Evolutionary conservation across 1,140 invertebrate genomes (phyloP).

Genomic region (Lasioglossum baleicum): DNA sequence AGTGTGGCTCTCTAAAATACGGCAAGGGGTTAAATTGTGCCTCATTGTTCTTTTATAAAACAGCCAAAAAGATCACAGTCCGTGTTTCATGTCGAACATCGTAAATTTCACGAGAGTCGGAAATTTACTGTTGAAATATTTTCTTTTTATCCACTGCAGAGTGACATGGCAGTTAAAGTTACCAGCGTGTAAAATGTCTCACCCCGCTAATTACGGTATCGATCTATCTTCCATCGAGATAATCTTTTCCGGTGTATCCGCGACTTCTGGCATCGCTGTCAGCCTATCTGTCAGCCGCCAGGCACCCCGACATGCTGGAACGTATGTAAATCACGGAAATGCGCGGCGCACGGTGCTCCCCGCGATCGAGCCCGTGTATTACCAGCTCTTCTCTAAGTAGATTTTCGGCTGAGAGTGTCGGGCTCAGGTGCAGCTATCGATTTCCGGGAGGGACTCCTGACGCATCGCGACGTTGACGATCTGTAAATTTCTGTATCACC

Average conservation of each 20-base stretch:
- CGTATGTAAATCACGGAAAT: conserved; percentile 57
- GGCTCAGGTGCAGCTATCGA: conserved; percentile 47
- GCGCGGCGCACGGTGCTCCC: conserved; percentile 3
- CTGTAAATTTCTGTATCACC: not conserved
- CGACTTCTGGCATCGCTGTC: conserved; percentile 43
- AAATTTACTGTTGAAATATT: too few species aligned
- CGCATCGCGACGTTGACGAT: not conserved
- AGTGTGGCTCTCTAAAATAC: too few species aligned
- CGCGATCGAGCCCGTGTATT: conserved; percentile 33
- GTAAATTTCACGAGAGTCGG: too few species aligned
- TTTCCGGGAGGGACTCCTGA: conserved; percentile 4
- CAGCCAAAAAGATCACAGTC: too few species aligned
- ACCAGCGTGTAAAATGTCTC: too few species aligned
- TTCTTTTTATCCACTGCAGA: too few species aligned
- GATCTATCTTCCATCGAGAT: not conserved
- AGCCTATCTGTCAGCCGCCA: conserved; percentile 47
- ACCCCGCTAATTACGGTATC: not conserved
- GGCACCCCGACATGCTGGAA: conserved; percentile 18
- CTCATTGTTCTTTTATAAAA: too few species aligned
- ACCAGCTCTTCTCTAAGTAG: conserved; percentile 42
- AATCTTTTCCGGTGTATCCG: conserved; percentile 43
- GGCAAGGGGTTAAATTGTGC: too few species aligned
- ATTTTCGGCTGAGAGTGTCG: conserved; percentile 33
- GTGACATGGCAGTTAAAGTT: too few species aligned
- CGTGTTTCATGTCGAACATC: too few species aligned